phyloP scores from a whole-genome alignment of 2,113 vertebrate species.

The Scophthalmus maximus region DNA sequence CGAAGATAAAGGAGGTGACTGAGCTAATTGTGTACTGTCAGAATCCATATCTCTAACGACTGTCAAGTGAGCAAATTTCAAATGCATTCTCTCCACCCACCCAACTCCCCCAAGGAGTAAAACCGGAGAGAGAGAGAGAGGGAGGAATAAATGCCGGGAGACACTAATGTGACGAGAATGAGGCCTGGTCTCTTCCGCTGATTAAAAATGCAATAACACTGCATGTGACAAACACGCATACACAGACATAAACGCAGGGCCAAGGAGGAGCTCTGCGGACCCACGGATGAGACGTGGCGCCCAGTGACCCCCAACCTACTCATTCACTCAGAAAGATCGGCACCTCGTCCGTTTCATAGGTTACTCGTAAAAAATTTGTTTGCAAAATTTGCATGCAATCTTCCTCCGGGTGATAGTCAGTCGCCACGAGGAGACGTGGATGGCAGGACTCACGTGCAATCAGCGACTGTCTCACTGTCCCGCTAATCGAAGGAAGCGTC shows the following conservation, averaged over 20 bases:
- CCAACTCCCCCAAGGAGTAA: slow-evolving; percentile 40
- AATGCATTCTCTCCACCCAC: slow-evolving; percentile 68
- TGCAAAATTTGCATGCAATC: slow-evolving; percentile 3
- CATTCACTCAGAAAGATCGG: slow-evolving; percentile 19
- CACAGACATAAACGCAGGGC: not conserved
- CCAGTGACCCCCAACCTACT: slow-evolving; percentile 38
- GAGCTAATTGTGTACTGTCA: slow-evolving; percentile 79
- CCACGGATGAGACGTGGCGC: slow-evolving; percentile 29
- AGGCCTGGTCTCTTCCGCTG: slow-evolving; percentile 71
- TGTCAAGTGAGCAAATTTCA: slow-evolving; percentile 78
- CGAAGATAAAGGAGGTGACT: slow-evolving; percentile 79
- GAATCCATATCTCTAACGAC: slow-evolving; percentile 71
- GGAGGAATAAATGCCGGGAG: slow-evolving; percentile 72
- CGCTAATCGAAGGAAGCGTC: too few species aligned
- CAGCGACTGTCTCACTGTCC: slow-evolving; percentile 21
- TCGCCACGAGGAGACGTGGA: slow-evolving; percentile 28
- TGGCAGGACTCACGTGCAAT: slow-evolving; percentile 55
- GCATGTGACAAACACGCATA: slow-evolving; percentile 33
- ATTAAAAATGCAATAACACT: slow-evolving; percentile 77
- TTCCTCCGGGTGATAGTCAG: slow-evolving; percentile 52
- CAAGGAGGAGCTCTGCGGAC: slow-evolving; percentile 23
- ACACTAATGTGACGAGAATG: slow-evolving; percentile 80
- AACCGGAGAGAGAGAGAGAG: slow-evolving; percentile 27
- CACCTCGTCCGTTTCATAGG: slow-evolving; percentile 21
- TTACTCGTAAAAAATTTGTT: not conserved